Percentiles rank a stretch among this genome's conserved stretches.
phyloP scores from a whole-genome alignment of 2,888 invertebrate species.

The Lasioglossum pauxillum region DNA sequence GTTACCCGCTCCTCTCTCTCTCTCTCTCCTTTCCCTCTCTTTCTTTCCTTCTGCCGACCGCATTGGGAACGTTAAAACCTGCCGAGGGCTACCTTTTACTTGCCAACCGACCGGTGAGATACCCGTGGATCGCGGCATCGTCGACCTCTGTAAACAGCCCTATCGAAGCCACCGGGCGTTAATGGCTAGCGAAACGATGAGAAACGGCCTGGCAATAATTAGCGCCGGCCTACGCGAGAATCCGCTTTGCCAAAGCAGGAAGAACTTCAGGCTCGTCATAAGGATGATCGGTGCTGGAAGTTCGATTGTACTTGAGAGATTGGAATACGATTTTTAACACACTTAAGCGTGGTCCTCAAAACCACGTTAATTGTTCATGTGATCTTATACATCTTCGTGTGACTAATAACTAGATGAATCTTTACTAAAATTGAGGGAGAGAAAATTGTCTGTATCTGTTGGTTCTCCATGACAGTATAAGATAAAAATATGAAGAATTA shows the following conservation, averaged over 20 bases:
- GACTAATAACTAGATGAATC: too few species aligned
- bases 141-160: neutral
- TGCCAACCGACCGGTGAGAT: slow-evolving; percentile 27
- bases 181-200: neutral
- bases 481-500: too few species aligned
- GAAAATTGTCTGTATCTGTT: too few species aligned
- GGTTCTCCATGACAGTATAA: too few species aligned
- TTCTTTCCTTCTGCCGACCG: slow-evolving; percentile 38
- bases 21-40: neutral
- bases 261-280: neutral
- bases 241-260: neutral
- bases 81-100: slow-evolving; percentile 63
- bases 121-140: slow-evolving; percentile 36
- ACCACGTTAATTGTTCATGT: too few species aligned
- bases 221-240: neutral
- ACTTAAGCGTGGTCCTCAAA: too few species aligned
- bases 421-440: too few species aligned
- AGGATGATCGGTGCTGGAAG: too few species aligned
- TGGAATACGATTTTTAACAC: too few species aligned
- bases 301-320: too few species aligned
- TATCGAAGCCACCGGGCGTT: slow-evolving; percentile 9
- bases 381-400: too few species aligned
- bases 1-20: slow-evolving; percentile 18
- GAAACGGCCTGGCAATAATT: slow-evolving; percentile 16
- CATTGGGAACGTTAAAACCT: slow-evolving; percentile 68